Conservation (phyloP, 2,113 vertebrate genomes). For the Delphinapterus leucas region DNA sequence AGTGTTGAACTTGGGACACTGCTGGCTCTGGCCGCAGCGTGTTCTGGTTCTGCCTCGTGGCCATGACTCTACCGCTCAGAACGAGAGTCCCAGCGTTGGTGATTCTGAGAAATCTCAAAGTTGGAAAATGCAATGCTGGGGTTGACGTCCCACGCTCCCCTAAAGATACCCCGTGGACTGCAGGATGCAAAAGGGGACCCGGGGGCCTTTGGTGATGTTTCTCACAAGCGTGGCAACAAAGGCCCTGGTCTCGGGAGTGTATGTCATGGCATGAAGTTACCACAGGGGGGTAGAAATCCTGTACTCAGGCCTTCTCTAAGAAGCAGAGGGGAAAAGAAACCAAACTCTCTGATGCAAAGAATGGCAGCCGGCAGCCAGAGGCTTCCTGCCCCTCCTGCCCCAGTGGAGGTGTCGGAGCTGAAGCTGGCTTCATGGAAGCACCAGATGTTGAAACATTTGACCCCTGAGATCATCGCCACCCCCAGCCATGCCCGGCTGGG, state of each 20-base stretch:
- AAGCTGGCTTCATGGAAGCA: slow-evolving; percentile 66
- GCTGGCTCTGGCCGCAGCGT: neutral
- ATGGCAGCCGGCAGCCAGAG: neutral
- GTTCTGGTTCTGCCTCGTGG: neutral
- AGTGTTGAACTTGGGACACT: neutral
- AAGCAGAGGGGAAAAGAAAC: neutral
- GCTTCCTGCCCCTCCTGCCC: neutral
- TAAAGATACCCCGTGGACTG: neutral
- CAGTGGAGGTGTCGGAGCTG: slow-evolving; percentile 72
- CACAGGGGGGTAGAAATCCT: slow-evolving; percentile 87
- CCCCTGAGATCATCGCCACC: slow-evolving; percentile 76
- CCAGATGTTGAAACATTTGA: slow-evolving; percentile 83
- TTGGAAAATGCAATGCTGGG: neutral
- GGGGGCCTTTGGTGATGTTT: neutral
- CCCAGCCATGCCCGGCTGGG: neutral
- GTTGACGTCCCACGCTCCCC: neutral
- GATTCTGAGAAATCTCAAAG: neutral
- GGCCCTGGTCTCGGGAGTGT: neutral
- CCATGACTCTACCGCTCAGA: neutral
- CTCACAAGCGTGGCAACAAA: neutral
- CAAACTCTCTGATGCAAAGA: neutral
- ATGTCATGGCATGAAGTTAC: slow-evolving; percentile 85
- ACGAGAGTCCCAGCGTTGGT: neutral
- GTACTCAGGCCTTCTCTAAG: neutral
- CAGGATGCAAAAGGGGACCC: neutral